A percentile compares a stretch with the other conserved stretches of the same genome.
Evolutionary conservation across 1,140 invertebrate species (phyloP).

Genomic region (Trichogramma pretiosum): DNA sequence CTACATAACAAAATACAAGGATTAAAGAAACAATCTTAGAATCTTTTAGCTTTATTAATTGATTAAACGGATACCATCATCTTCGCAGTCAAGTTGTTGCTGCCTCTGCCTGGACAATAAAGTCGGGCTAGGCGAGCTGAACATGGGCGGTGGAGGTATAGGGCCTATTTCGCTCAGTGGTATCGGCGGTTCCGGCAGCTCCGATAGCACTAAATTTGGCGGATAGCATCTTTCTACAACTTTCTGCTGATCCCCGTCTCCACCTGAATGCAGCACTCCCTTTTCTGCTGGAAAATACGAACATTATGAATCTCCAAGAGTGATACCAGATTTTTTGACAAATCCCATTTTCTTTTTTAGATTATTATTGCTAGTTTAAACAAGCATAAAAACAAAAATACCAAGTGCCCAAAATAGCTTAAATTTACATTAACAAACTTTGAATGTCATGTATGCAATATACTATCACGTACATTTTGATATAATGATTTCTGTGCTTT

Average conservation of each 20-base stretch:
- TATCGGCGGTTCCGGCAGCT: conserved; percentile 83
- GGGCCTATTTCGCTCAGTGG: conserved; percentile 86
- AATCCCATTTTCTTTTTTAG: no score
- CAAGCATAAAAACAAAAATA: neutral
- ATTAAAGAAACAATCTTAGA: neutral
- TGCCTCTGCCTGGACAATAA: conserved; percentile 49
- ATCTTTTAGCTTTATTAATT: no score
- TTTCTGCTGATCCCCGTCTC: conserved; percentile 44
- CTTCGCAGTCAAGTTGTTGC: conserved; percentile 52
- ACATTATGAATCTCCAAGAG: no score
- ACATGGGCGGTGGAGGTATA: conserved; percentile 91
- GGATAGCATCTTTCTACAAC: conserved; percentile 42
- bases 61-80: no score
- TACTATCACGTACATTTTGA: no score
- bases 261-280: conserved; percentile 44
- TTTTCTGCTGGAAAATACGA: conserved; percentile 45
- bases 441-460: no score
- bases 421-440: no score
- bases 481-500: no score
- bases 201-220: conserved; percentile 61
- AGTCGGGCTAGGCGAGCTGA: conserved; percentile 78
- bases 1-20: conserved; percentile 7
- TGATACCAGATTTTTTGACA: no score
- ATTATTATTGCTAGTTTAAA: neutral
- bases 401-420: no score